Evolutionary conservation across 2,888 invertebrate species (phyloP), one percentile per base, ranked within the genome.

Genomic region (Morpho deidamia): DNA sequence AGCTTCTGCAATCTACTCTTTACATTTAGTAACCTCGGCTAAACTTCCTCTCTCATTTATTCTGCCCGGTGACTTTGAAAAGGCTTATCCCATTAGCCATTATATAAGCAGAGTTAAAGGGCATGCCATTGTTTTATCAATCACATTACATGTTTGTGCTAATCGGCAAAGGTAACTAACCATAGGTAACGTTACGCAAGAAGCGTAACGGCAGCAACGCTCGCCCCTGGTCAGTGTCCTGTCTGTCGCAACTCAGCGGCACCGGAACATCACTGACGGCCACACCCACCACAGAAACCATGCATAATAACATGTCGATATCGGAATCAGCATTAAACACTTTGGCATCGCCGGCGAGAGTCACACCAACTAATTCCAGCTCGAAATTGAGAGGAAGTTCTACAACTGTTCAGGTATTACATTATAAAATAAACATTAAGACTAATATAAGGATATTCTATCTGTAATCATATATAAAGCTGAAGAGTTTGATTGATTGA

Each of bases 141-240:
- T 7, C 48, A 34, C 42, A 23, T 49, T 34, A 35, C 11, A 50
- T 39, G 52, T 55, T 11, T 46, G 62, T 61, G 57, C 55, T 62
- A 51, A 54, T 42, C 64, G 67, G 72, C 70, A 67, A 67, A 56
- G 56, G 57, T 37, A 46, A 50, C 53, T 70, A 64, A 59, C 51
- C 65, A 62, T 80, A 93, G 87, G 94, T 94, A 53, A 91, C 92
- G 58, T 86, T 95, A 64, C 91, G 95, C 51, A 90, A 92, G 62
- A 93, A 93, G 76, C 90, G 91, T 63, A 84, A 75, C 60, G 81
- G 91, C 76, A 76, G 80, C 79, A 82, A 91, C 77, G 84, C 92
- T 32, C 91, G 97, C 44, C 97, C 97, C 0, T 96, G 96, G 95
- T 96, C 97, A 57, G 96, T 97, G 7, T 96, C 97, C 7, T 96